Base-by-base conservation (phyloP, 2,113 vertebrate genomes). In the Narcine bancroftii region DNA sequence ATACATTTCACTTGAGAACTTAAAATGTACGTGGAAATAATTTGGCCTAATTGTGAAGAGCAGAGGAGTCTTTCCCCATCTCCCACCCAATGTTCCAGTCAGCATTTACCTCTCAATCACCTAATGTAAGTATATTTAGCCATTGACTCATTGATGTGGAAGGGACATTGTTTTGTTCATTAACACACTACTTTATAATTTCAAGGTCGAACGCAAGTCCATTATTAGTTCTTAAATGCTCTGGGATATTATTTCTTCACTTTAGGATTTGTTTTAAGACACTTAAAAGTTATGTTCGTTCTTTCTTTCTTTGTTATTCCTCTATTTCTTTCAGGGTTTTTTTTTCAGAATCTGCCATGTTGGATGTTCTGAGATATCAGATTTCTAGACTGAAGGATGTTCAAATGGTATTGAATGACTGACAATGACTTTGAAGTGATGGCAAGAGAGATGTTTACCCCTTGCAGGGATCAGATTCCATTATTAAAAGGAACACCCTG, bases 321-420 rank as follows among this genome's bases (percentile, higher is more conserved):
- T 24, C 66, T 21, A 69, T 53, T 83, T 56, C 53, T n/a, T 56
- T 56, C 33, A 7, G 6, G 21, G 76, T 79, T 19, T 69, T 24
- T 45, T 83, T 83, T n/a, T 29, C 47, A 83, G 33, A 15, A 85
- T 60, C 50, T 85, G 53, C 81, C 56, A 83, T 83, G 6, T 36
- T 83, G 47, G 79, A 47, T n/a, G 47, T 83, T 29, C 33, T n/a
- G 11, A n/a, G 53, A 85, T 60, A 85, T 60, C 53, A 85, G 15
- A 60, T 60, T 85, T n/a, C 56, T 21, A 56, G n/a, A 85, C 50
- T 56, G 33, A 85, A 6, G 50, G 29, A 56, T 6, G n/a, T 85
- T 85, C 81, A 85, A 85, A 85, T 39, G 33, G 53, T 60, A 53
- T n/a, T 29, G 50, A 85, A 85, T 56, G 13, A 85, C 29, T 85